Base-by-base conservation (phyloP, 1,140 invertebrate species). In the Drosophila ambigua region DNA sequence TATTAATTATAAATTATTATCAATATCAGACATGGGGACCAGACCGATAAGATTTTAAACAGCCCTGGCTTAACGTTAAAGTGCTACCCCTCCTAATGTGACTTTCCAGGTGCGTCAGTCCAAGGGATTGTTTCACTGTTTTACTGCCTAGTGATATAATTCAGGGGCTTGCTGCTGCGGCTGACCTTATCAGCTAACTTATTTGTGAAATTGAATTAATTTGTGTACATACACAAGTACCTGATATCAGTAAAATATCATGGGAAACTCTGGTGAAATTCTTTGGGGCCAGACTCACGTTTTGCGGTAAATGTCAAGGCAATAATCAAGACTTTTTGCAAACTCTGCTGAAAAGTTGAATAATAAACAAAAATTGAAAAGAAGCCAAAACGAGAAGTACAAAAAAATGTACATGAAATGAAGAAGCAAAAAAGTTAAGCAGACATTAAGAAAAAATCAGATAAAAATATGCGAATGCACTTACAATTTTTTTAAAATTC, bases 291-390 rank as follows among this genome's bases (percentile, higher is more conserved):
- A 71, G 35, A 58, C 50, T 59, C 69, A 81, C 79, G 79, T 78
- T 81, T 67, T 9, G 31, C 1, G 16, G 44, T 46, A 77, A 81
- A 81, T 78, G 79, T 78, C 79, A 81, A 77, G 63, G 74, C 69
- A 64, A 52, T 63, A 41, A 53, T 24, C 20, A 35, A 52, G 20
- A 57, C 61, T 60, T 23, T 52, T 28, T 63, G 79, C 63, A 51
- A 46, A 13, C 24, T 55, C 28, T 60, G 74, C 77, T 46, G 8
- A 68, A 63, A 61, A 35, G 41, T 58, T 48, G 2, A 35, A 35
- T 15, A 41, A 15, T 67, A 54, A 53, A 68, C 45, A 67, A 35
- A 6, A 5, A 35, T 67, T 66, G 6, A 16, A 4, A 4, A 43
- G 15, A 55, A 48, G n/a, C 50, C 20, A n/a, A 44, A 26, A 51